Conservation (phyloP, 1,140 invertebrate species). For the Cherax destructor region DNA sequence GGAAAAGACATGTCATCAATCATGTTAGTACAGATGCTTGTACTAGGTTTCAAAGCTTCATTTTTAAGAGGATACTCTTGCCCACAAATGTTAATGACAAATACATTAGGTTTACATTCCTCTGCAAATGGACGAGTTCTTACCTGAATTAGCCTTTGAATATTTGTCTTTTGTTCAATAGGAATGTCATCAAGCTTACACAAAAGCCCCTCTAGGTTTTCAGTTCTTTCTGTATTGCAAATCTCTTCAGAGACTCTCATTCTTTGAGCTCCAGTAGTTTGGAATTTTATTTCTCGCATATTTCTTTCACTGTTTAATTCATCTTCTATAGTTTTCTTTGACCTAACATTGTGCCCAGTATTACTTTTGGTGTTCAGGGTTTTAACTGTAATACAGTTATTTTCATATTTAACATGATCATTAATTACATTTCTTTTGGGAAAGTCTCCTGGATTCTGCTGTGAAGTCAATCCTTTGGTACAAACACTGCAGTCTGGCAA, state of each 20-base stretch:
- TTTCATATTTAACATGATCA: too few species aligned
- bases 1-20: background rate
- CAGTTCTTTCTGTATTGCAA: background rate
- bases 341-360: too few species aligned
- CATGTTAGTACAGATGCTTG: background rate
- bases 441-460: too few species aligned
- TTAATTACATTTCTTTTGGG: too few species aligned
- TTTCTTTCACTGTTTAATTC: too few species aligned
- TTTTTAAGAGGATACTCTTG: background rate
- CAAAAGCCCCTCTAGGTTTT: background rate
- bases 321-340: too few species aligned
- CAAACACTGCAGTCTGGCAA: too few species aligned
- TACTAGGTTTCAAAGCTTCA: background rate
- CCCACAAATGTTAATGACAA: background rate
- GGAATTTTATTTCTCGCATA: too few species aligned
- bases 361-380: too few species aligned
- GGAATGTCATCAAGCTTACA: background rate
- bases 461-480: too few species aligned
- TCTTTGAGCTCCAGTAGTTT: background rate
- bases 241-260: background rate
- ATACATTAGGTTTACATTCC: too few species aligned
- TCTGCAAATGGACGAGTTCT: background rate
- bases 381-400: too few species aligned
- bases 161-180: background rate
- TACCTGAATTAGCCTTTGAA: background rate